phyloP scores from a whole-genome alignment of 2,113 vertebrate species.

The Coturnix japonica region DNA sequence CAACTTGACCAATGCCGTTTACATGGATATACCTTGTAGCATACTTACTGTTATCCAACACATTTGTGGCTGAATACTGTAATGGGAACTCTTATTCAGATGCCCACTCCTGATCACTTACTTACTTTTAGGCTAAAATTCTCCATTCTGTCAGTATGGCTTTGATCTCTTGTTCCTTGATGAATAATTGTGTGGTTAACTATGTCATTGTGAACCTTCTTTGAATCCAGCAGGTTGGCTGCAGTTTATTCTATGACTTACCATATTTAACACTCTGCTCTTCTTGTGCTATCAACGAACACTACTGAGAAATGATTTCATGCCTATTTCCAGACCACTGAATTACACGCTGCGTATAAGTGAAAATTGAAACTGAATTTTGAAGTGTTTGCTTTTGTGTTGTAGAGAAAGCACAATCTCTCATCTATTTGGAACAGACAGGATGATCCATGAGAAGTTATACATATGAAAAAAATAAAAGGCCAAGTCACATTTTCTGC shows the following conservation, averaged over 20 bases:
- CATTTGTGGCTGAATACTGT: neutral
- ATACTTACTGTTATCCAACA: neutral
- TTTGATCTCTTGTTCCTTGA: slow-evolving; percentile 3
- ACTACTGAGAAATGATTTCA: neutral
- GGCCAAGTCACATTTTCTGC: neutral
- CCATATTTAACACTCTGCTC: neutral
- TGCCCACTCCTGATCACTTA: neutral
- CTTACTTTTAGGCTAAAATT: neutral
- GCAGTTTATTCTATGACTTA: neutral
- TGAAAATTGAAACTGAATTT: neutral
- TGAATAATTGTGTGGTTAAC: neutral
- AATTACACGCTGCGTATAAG: neutral
- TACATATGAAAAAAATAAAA: neutral
- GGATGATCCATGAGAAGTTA: neutral
- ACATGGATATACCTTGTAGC: neutral
- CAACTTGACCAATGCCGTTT: neutral
- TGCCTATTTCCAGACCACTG: neutral
- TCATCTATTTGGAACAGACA: neutral
- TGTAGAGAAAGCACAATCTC: neutral
- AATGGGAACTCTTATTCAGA: neutral
- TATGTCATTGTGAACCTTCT: neutral
- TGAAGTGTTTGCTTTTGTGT: neutral
- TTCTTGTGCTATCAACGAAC: neutral
- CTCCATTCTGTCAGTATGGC: neutral
- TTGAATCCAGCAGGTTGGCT: neutral